These are phyloP conservation scores for Hyppa rectilinea DNA, from an alignment of 2,888 invertebrate species.

Conservation along the genomic window DNA sequence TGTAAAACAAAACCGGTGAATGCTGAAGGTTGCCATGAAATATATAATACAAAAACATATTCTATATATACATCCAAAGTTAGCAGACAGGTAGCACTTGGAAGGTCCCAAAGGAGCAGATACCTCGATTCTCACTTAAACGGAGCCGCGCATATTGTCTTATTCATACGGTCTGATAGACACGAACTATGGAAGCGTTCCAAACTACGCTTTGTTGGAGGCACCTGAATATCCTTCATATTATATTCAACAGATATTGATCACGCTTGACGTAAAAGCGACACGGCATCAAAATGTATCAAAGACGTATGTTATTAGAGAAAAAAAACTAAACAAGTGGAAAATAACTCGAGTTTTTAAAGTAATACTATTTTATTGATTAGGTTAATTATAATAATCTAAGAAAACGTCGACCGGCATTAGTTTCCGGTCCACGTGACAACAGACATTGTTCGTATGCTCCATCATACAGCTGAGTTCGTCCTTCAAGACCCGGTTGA, in stretches of 20 bases:
- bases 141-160: slow-evolving; percentile 59
- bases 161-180: slow-evolving; percentile 61
- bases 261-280: slow-evolving; percentile 20
- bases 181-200: slow-evolving; percentile 37
- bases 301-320: background rate
- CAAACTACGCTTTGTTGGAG: slow-evolving; percentile 24
- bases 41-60: slow-evolving; percentile 31
- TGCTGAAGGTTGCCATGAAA: slow-evolving; percentile 13
- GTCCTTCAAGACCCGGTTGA: slow-evolving; percentile 63
- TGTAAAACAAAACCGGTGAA: slow-evolving; percentile 46
- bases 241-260: slow-evolving; percentile 49
- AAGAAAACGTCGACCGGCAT: slow-evolving; percentile 69
- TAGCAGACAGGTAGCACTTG: slow-evolving; percentile 40
- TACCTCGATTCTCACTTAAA: slow-evolving; percentile 63
- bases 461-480: slow-evolving; percentile 61
- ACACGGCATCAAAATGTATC: slow-evolving; percentile 1
- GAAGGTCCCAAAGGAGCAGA: slow-evolving; percentile 44
- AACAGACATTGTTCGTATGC: slow-evolving; percentile 68
- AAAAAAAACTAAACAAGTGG: background rate
- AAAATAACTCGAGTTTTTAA: background rate
- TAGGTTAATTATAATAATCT: slow-evolving; percentile 20
- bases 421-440: slow-evolving; percentile 63
- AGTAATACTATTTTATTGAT: background rate
- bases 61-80: slow-evolving; percentile 20
- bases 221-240: slow-evolving; percentile 34